Evolutionary conservation across 2,113 vertebrate genomes (phyloP), one percentile per base, ranked within the genome.

Genomic region (Odontophorus gujanensis): DNA sequence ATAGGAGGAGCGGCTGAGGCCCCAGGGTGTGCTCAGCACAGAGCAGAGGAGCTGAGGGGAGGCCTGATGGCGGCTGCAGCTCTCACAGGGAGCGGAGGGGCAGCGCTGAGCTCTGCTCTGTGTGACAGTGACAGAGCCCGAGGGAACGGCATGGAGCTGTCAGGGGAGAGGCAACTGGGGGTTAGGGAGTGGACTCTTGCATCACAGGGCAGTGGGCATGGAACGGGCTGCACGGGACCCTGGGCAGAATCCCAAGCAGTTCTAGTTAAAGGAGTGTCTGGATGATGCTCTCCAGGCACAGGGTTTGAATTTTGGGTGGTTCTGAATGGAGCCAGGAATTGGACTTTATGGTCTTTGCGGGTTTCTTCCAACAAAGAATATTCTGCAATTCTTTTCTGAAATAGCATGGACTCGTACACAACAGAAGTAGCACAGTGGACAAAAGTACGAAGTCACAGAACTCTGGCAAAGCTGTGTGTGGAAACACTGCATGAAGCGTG

Each of bases 351-450:
- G 25, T 62, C 61, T 36, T 40, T 12, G 36, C 18, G 36, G 61
- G 36, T 40, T 16, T 36, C 24, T 62, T 38, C 36, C 61, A 40
- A 38, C 36, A 40, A 5, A 11, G 36, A 36, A 62, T 62, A 26
- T 28, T 18, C 36, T 58, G 2, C 20, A 16, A 40, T 40, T 62
- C 24, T 17, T 26, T 28, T 69, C 18, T 71, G 67, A 71, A 71
- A 51, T 51, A 51, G 12, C n/a, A 51, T 47, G 6, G 47, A 13
- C 34, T 48, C 25, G 16, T 18, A 51, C 59, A 45, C 6, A 80
- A 40, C 40, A 48, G 71, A 55, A 12, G 8, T 7, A 68, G 9
- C 9, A 72, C 25, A 57, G 0, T 0, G 1, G 13, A 20, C 32
- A 9, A 69, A 26, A 47, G n/a, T 63, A 42, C 28, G 43, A 32